Base-by-base conservation (phyloP, 2,888 invertebrate genomes). In the Callosobruchus maculatus region DNA sequence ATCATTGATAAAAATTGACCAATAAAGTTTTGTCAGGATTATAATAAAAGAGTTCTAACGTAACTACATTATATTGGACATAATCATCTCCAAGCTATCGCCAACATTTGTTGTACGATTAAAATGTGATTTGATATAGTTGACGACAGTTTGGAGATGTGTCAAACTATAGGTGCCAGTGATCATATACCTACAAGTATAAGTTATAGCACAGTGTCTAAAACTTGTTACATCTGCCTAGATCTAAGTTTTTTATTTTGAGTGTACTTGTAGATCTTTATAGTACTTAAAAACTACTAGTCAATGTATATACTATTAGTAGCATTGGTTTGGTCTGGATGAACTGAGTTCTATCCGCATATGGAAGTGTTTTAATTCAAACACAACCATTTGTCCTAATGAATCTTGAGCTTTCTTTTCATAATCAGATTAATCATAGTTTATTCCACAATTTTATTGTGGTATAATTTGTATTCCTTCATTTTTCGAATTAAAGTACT, bases 201-300 rank as follows among this genome's bases (percentile, higher is more conserved):
- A 74, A 78, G 78, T 77, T 80, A 79, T 80, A 81, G 81, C 82
- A 82, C 81, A 81, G 80, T 82, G 81, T 82, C 81, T 80, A 81
- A 49, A 79, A 79, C 78, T 77, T 78, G 77, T 79, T 79, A 79
- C 78, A 81, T 81, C 81, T 81, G 78, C 80, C 75, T 81, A 82
- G 82, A 81, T 79, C 80, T 81, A 80, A 82, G 81, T 81, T 82
- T 81, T 79, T 81, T 78, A 80, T 79, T 79, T 82, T 80, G 81
- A 81, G 82, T 82, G 81, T 81, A 82, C 80, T 81, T 80, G 82
- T 82, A 81, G 80, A 80, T 78, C 78, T 80, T 77, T 73, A 80
- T 79, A 79, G 77, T 81, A 79, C 78, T 76, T 80, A 80, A 79
- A 78, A 77, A 80, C 77, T 77, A 76, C 80, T 81, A 82, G 81